A percentile compares a stretch with the other conserved stretches of the same genome.
phyloP scores from a whole-genome alignment of 2,888 invertebrate genomes.

The Mythimna loreyi region DNA sequence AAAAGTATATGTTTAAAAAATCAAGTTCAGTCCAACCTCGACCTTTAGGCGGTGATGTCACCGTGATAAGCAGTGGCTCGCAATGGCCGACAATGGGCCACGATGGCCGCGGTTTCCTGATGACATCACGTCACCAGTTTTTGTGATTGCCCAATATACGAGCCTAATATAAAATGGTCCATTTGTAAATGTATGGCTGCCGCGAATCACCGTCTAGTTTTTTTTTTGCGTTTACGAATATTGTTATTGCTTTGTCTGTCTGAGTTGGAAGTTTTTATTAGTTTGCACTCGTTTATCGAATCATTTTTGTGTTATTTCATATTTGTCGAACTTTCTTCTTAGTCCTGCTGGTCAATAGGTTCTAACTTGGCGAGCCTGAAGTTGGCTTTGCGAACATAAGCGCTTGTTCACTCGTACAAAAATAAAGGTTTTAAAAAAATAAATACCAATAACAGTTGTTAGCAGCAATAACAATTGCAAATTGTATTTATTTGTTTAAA shows the following conservation, averaged over 20 bases:
- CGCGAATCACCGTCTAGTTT: slow-evolving; percentile 30
- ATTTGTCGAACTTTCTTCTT: not conserved
- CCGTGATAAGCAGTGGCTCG: slow-evolving; percentile 47
- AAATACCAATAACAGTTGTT: no score
- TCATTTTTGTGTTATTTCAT: not conserved
- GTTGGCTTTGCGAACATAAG: no score
- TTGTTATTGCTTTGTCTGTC: slow-evolving; percentile 10
- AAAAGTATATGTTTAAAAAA: slow-evolving; percentile 38
- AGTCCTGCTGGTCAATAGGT: not conserved
- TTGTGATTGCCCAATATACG: slow-evolving; percentile 51
- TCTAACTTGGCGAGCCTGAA: no score
- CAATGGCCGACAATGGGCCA: slow-evolving; percentile 30
- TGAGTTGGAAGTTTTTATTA: slow-evolving; percentile 16
- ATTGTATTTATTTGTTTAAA: no score
- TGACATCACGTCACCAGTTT: slow-evolving; percentile 61
- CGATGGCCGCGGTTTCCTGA: slow-evolving; percentile 40
- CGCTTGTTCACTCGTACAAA: no score
- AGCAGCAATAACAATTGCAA: no score
- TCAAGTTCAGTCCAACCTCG: slow-evolving; percentile 57
- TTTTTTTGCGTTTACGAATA: slow-evolving; percentile 18
- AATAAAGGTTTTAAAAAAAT: no score
- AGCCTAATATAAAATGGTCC: slow-evolving; percentile 43
- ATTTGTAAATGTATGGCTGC: slow-evolving; percentile 44
- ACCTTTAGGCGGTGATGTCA: slow-evolving; percentile 67
- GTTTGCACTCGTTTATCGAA: not conserved